Conservation (phyloP, 2,888 invertebrate species). For the Ditula angustiorana region DNA sequence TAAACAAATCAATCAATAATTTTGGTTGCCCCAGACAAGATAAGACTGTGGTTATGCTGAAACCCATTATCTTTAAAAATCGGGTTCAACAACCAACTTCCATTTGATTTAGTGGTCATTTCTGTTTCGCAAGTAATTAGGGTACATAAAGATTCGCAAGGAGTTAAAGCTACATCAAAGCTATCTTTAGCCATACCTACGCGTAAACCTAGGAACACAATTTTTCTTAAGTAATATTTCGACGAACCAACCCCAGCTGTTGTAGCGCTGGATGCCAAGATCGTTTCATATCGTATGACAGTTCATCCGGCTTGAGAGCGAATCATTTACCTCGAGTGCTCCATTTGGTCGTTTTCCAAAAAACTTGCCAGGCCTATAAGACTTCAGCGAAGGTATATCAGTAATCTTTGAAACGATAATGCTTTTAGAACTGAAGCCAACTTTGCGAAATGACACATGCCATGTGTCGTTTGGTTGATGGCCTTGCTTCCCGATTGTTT, state of each 20-base stretch:
- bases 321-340: constrained; percentile 20
- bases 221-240: too few species aligned
- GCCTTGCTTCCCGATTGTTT: neutral
- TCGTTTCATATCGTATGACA: constrained; percentile 20
- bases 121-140: too few species aligned
- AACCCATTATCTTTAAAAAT: too few species aligned
- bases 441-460: neutral
- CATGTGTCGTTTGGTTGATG: neutral
- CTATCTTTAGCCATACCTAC: too few species aligned
- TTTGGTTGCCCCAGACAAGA: too few species aligned
- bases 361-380: constrained; percentile 17
- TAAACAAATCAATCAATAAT: too few species aligned
- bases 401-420: neutral
- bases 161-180: neutral
- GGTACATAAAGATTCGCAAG: constrained; percentile 25
- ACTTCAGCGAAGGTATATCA: constrained; percentile 1
- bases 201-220: too few species aligned
- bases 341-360: constrained; percentile 38
- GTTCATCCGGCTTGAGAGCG: constrained; percentile 7
- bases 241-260: neutral
- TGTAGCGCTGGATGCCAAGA: constrained; percentile 22
- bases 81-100: too few species aligned
- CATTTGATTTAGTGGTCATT: too few species aligned
- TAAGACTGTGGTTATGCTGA: too few species aligned
- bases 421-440: constrained; percentile 5